Evolutionary conservation across 2,113 vertebrate genomes (phyloP).

Genomic region (Python bivittatus): DNA sequence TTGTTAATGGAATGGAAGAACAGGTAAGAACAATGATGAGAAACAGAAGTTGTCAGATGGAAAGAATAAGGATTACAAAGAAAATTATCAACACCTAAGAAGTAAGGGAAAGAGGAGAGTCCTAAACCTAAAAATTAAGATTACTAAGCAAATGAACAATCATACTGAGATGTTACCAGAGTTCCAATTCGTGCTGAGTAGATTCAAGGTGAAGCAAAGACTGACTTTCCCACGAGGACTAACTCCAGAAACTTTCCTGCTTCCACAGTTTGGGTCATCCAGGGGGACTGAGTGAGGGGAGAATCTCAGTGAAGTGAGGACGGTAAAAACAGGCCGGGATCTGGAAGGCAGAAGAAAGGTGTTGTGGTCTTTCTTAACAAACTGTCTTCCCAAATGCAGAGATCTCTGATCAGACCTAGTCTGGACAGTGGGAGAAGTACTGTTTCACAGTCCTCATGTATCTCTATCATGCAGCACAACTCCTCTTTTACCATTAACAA

Average conservation of each 20-base stretch:
- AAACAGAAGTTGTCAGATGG: not conserved
- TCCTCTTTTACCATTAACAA: not conserved
- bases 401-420: not conserved
- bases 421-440: no score
- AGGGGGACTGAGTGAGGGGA: not conserved
- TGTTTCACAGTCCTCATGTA: not conserved
- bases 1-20: not conserved
- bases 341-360: not conserved
- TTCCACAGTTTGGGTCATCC: slow-evolving; percentile 11
- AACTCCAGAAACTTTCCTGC: not conserved
- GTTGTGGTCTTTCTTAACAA: not conserved
- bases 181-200: slow-evolving; percentile 12
- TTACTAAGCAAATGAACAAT: not conserved
- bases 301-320: slow-evolving; percentile 4
- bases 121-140: not conserved
- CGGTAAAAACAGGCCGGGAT: not conserved
- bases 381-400: no score
- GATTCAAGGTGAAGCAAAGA: slow-evolving; percentile 9
- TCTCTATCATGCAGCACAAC: not conserved
- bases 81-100: not conserved
- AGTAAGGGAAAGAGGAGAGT: not conserved
- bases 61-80: not conserved
- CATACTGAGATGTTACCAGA: not conserved
- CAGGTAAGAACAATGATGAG: not conserved
- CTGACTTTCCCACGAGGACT: not conserved